These are phyloP conservation scores for Clarias batrachus DNA, from an alignment of 2,113 vertebrate genomes.

Conservation along the genomic window DNA sequence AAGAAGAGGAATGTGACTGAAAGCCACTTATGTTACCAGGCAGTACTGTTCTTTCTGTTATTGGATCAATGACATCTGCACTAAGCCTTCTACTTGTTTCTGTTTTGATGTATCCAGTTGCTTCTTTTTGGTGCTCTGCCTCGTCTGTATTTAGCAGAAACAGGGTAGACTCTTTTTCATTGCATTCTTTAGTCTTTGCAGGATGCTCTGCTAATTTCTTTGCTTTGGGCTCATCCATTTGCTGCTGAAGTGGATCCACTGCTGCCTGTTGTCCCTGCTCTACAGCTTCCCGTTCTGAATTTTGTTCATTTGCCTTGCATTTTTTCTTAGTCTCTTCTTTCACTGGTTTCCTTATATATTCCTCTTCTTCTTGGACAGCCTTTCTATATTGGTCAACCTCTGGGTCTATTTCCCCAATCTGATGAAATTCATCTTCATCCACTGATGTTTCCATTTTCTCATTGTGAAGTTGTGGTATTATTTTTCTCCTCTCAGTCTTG, in stretches of 20 bases:
- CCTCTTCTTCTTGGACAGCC: constrained; percentile 86
- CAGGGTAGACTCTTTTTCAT: constrained; percentile 80
- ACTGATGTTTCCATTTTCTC: too few relatives aligned
- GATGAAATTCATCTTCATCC: too few relatives aligned
- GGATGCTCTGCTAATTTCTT: constrained; percentile 65
- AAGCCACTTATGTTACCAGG: constrained; percentile 85
- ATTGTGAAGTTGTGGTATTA: constrained; percentile 46
- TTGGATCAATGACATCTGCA: constrained; percentile 93
- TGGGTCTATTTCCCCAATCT: too few relatives aligned
- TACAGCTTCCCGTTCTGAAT: constrained; percentile 84
- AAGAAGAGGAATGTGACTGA: constrained; percentile 89
- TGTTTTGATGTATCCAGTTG: constrained; percentile 57
- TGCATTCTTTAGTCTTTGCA: constrained; percentile 77
- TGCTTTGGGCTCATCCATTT: constrained; percentile 78
- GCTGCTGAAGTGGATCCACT: constrained; percentile 80
- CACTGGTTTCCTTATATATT: constrained; percentile 86
- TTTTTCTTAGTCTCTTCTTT: constrained; percentile 90
- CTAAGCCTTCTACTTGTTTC: too few relatives aligned
- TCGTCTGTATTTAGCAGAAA: constrained; percentile 85
- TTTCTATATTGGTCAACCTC: constrained; percentile 85
- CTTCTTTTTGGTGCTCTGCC: constrained; percentile 83
- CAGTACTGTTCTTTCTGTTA: constrained; percentile 97
- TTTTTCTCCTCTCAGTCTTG: constrained; percentile 89
- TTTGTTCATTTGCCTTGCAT: constrained; percentile 83
- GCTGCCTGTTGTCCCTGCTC: constrained; percentile 86